phyloP scores from a whole-genome alignment of 2,797 vertebrate genomes.

The Acipenser oxyrinchus region DNA sequence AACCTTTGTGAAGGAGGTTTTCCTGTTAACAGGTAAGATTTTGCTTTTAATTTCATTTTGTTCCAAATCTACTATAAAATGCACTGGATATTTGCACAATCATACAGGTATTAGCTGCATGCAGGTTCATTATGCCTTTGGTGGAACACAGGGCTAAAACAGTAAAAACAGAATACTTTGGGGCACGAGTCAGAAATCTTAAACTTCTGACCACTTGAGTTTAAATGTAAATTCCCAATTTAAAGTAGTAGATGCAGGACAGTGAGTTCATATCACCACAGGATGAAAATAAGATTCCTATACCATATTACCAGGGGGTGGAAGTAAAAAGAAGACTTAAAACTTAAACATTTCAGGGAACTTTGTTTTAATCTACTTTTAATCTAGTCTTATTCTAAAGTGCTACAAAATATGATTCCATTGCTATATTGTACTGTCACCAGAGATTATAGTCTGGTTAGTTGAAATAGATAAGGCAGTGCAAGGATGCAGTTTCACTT shows the following conservation, averaged over 20 bases:
- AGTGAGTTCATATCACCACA: too few relatives aligned
- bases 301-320: too few relatives aligned
- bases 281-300: too few relatives aligned
- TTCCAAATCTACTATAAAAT: not conserved
- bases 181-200: too few relatives aligned
- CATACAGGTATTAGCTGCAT: not conserved
- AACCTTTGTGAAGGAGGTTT: slow-evolving; percentile 83
- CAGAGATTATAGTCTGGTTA: not conserved
- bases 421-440: not conserved
- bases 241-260: not conserved
- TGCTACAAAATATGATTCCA: not conserved
- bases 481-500: not conserved
- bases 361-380: not conserved
- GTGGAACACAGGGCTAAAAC: too few relatives aligned
- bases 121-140: not conserved
- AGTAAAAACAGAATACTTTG: too few relatives aligned
- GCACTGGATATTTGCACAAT: not conserved
- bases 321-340: too few relatives aligned
- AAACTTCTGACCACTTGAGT: too few relatives aligned
- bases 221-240: too few relatives aligned
- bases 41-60: not conserved
- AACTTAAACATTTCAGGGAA: too few relatives aligned
- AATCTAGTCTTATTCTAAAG: not conserved
- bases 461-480: not conserved
- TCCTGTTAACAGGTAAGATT: slow-evolving; percentile 63